Evolutionary conservation across 1,140 invertebrate species (phyloP), one percentile per base, ranked within the genome.

Genomic region (Dysdera silvatica): DNA sequence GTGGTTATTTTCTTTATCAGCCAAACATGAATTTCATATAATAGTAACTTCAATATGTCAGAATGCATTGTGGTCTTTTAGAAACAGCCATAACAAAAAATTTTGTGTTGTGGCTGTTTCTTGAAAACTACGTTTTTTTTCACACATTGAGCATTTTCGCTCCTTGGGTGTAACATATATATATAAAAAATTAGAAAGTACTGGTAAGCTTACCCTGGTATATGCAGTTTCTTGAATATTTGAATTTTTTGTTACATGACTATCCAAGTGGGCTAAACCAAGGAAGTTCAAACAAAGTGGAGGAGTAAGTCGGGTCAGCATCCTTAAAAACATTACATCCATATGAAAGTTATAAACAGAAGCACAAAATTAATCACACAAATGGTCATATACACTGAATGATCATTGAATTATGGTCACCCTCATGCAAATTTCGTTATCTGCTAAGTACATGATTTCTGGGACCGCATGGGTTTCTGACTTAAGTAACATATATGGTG

Each of bases 281-380:
- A 99, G 81, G 73, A 98, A 99, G 77, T 99, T 99, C 6, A 99
- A 82, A 79, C 96, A 99, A 81, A 99, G 86, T 4, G 97, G 95
- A 0, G 96, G 94, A 4, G 96, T 99, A 7, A 99, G 80, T 18
- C 97, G 86, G 74, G 94, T 98, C 8, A 98, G 80, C 81, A 98
- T 86, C 76, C 93, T 96, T 59, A 67, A 73, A 69, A n/a, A 45
- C 2, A 53, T 23, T 12, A 20, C 28, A 43, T 49, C 31, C 24
- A 47, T 10, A 16, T 40, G 41, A 51, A 43, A 40, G 37, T 60
- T 62, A 1, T n/a, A 52, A 51, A 59, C 1, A 35, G 43, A 18
- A 55, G 32, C 41, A 49, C 61, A 49, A 28, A 20, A 26, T 16
- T 12, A 31, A 23, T 47, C 16, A 14, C 14, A 24, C 1, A 24